These are phyloP conservation scores for Archegozetes longisetosus DNA, from an alignment of 1,140 invertebrate species.

Conservation along the genomic window DNA sequence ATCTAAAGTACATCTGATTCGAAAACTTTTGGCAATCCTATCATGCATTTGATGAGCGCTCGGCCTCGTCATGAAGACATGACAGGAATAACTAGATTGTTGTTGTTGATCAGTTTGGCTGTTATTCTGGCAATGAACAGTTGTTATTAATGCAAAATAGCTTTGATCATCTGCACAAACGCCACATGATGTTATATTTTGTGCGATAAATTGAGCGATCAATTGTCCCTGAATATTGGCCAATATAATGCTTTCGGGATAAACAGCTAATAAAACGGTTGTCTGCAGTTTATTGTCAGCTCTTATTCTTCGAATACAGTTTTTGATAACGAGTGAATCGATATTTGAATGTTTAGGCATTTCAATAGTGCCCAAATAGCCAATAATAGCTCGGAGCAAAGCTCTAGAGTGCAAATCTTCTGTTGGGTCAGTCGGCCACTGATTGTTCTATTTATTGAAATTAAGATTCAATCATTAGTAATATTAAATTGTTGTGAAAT, in stretches of 20 bases:
- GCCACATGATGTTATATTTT: conserved; percentile 72
- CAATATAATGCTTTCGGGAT: background rate
- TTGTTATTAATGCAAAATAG: conserved; percentile 81
- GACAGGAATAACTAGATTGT: conserved; percentile 60
- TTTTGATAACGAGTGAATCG: conserved; percentile 36
- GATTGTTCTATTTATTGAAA: background rate
- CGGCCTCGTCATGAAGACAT: conserved; percentile 77
- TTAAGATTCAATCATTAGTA: background rate
- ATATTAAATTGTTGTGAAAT: background rate
- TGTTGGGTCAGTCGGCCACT: background rate
- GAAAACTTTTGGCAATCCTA: conserved; percentile 54
- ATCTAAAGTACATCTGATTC: conserved; percentile 48
- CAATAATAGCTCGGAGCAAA: conserved; percentile 65
- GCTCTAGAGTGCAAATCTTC: conserved; percentile 7
- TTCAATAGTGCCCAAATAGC: conserved; percentile 86
- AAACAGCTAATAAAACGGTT: background rate
- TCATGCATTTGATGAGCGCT: conserved; percentile 51
- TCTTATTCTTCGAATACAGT: background rate
- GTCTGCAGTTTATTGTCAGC: background rate
- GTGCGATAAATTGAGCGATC: conserved; percentile 63
- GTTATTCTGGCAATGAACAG: conserved; percentile 22
- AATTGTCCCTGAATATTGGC: conserved; percentile 21
- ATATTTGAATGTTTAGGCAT: conserved; percentile 68
- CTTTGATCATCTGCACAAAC: conserved; percentile 62
- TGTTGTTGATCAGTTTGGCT: too few relatives aligned